Percentiles rank a stretch among this genome's conserved stretches.
These are phyloP conservation scores for Stenchaetothrips biformis DNA, from an alignment of 2,888 invertebrate species.

Conservation along the genomic window DNA sequence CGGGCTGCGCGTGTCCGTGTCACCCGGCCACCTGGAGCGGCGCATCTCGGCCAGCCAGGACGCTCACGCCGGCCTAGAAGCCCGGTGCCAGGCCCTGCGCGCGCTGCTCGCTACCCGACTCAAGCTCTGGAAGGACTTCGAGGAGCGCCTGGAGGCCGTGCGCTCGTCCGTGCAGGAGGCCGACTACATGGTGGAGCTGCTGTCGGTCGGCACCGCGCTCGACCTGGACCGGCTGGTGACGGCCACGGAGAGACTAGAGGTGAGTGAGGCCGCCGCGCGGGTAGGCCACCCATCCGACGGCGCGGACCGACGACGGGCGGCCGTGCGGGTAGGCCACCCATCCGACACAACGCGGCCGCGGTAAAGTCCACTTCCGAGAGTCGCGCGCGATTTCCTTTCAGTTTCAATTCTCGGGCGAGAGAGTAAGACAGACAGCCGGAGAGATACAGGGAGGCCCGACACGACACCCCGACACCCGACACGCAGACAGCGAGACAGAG, in stretches of 20 bases:
- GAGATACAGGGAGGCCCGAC: too few relatives aligned
- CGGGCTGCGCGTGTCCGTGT: slow-evolving; percentile 68
- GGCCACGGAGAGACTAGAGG: slow-evolving; percentile 80
- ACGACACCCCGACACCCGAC: too few relatives aligned
- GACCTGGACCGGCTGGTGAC: slow-evolving; percentile 77
- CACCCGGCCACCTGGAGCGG: slow-evolving; percentile 68
- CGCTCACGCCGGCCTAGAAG: slow-evolving; percentile 66
- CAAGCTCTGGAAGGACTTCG: slow-evolving; percentile 71
- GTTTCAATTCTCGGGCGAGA: background rate
- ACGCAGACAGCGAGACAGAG: background rate
- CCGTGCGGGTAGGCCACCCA: background rate
- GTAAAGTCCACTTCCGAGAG: too few relatives aligned
- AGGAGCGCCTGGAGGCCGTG: slow-evolving; percentile 70
- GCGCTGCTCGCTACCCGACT: slow-evolving; percentile 60
- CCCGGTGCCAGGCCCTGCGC: slow-evolving; percentile 63
- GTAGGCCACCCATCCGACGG: too few relatives aligned
- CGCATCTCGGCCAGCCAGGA: slow-evolving; percentile 72
- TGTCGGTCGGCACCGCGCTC: slow-evolving; percentile 77
- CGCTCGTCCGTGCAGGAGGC: slow-evolving; percentile 79
- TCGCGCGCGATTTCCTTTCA: background rate
- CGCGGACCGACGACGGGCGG: background rate
- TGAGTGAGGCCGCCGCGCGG: slow-evolving; percentile 46
- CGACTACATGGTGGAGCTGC: slow-evolving; percentile 80
- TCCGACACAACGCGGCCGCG: background rate
- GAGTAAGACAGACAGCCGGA: background rate